Conservation (phyloP, 2,888 invertebrate species). For the Nysson spinosus region DNA sequence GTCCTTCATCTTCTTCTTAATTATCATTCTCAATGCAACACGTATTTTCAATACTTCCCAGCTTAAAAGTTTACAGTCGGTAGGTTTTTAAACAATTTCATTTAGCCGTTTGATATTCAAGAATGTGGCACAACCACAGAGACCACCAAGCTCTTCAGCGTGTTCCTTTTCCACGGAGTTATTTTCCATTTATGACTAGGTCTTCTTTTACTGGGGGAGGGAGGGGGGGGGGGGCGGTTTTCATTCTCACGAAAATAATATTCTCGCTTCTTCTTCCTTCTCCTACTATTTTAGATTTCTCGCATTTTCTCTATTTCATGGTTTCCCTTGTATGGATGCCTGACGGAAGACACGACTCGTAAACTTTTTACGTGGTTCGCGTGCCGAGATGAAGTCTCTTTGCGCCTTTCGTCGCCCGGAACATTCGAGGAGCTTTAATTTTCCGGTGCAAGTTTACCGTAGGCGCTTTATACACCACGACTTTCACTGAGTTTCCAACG, state of each 20-base stretch:
- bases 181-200: no score
- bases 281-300: not conserved
- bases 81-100: no score
- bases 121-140: no score
- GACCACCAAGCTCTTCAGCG: no score
- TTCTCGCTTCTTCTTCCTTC: not conserved
- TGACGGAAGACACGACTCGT: conserved; percentile 13
- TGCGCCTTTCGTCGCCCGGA: conserved; percentile 31
- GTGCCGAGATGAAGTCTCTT: conserved; percentile 1
- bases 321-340: not conserved
- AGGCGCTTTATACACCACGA: conserved; percentile 10
- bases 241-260: not conserved
- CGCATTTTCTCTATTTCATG: no score
- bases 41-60: no score
- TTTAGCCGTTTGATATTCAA: no score
- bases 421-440: conserved; percentile 57
- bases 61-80: no score
- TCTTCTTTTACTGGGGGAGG: not conserved
- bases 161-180: no score
- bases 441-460: conserved; percentile 49
- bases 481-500: conserved; percentile 4
- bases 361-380: conserved; percentile 6
- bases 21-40: no score
- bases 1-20: no score
- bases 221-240: no score